Conservation (phyloP, 2,888 invertebrate species). For the Patella caerulea region DNA sequence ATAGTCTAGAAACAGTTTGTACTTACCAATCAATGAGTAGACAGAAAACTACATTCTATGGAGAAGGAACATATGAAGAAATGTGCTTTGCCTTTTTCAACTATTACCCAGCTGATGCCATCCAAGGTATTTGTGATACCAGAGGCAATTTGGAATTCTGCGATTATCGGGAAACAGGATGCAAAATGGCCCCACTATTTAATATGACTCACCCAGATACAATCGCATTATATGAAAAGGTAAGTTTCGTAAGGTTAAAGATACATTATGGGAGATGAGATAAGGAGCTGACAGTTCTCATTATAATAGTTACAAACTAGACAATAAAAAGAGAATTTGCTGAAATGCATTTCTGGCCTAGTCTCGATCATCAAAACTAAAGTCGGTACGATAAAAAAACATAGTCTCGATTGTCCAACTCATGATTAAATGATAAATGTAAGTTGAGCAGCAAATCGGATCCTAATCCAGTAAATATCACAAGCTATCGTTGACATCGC, state of each 20-base stretch:
- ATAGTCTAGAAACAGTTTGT: constrained; percentile 3
- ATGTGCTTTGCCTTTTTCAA: constrained; percentile 20
- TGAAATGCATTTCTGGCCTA: too few species aligned
- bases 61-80: constrained; percentile 15
- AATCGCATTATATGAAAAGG: constrained; percentile 1
- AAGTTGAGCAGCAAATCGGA: background rate
- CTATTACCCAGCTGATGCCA: constrained; percentile 5
- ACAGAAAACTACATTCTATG: background rate
- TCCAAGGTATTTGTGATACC: constrained; percentile 1
- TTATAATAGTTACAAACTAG: too few species aligned
- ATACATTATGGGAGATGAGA: too few species aligned
- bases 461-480: too few species aligned
- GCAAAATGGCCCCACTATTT: background rate
- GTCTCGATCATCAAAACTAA: too few species aligned
- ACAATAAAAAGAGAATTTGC: too few species aligned
- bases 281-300: too few species aligned
- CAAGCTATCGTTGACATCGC: too few species aligned
- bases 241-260: background rate
- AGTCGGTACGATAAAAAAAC: too few species aligned
- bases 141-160: constrained; percentile 6
- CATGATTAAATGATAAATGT: too few species aligned
- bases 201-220: constrained; percentile 5
- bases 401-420: too few species aligned
- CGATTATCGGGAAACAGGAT: background rate
- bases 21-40: background rate